Evolutionary conservation across 2,888 invertebrate genomes (phyloP).

Genomic region (Monoplex corrugatus): DNA sequence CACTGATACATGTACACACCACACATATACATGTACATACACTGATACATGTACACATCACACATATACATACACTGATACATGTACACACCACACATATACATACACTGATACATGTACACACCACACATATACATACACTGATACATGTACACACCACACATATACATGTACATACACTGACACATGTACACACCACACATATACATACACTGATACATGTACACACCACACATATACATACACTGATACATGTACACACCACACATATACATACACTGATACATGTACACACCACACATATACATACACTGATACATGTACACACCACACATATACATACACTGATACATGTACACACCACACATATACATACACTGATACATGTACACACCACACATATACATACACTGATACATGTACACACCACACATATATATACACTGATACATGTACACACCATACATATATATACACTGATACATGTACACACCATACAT

Average conservation of each 20-base stretch:
- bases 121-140: conserved; percentile 31
- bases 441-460: neutral
- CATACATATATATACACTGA: neutral
- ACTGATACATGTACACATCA: conserved; percentile 25
- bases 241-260: neutral
- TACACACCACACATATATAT: neutral
- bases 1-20: neutral
- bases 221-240: neutral
- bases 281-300: neutral
- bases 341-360: conserved; percentile 8
- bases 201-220: neutral
- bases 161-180: neutral
- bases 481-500: neutral
- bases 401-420: neutral
- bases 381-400: neutral
- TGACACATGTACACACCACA: neutral
- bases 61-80: neutral
- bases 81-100: neutral
- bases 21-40: neutral
- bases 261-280: neutral
- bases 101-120: neutral
- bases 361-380: neutral
- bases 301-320: neutral
- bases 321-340: neutral
- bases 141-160: conserved; percentile 1